phyloP scores from a whole-genome alignment of 1,140 invertebrate species.

The Tetranychus cinnabarinus region DNA sequence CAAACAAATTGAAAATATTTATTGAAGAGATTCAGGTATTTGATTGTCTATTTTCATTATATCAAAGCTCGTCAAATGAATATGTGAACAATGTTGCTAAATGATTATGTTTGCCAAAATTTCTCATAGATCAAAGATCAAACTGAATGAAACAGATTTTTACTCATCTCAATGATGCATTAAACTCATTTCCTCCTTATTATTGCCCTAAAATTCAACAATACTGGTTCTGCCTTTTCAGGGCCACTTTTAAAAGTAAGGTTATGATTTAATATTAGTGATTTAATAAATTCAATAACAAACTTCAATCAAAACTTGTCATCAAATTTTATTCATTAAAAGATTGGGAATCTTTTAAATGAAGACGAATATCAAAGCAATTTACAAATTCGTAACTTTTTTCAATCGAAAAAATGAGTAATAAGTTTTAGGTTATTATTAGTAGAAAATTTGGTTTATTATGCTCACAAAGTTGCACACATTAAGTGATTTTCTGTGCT shows the following conservation, averaged over 20 bases:
- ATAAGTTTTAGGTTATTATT: no score
- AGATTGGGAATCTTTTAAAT: conserved; percentile 63
- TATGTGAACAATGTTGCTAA: no score
- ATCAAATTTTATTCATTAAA: conserved; percentile 9
- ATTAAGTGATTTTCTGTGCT: background rate
- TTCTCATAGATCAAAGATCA: conserved; percentile 24
- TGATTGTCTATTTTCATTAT: background rate
- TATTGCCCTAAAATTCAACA: conserved; percentile 79
- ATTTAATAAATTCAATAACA: no score
- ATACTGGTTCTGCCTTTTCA: conserved; percentile 64
- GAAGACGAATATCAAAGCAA: conserved; percentile 81
- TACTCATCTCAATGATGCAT: conserved; percentile 47
- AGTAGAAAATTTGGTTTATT: no score
- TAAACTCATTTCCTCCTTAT: conserved; percentile 80
- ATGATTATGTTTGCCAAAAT: background rate
- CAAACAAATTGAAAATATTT: conserved; percentile 31
- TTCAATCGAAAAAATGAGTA: no score
- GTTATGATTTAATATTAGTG: background rate
- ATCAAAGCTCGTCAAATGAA: background rate
- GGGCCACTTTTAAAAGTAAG: conserved; percentile 56
- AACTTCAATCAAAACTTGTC: no score
- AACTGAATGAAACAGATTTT: conserved; percentile 40
- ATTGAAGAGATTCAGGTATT: conserved; percentile 90
- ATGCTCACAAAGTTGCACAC: no score
- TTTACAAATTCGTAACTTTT: no score